phyloP scores from a whole-genome alignment of 2,113 vertebrate genomes.

The Carollia perspicillata region DNA sequence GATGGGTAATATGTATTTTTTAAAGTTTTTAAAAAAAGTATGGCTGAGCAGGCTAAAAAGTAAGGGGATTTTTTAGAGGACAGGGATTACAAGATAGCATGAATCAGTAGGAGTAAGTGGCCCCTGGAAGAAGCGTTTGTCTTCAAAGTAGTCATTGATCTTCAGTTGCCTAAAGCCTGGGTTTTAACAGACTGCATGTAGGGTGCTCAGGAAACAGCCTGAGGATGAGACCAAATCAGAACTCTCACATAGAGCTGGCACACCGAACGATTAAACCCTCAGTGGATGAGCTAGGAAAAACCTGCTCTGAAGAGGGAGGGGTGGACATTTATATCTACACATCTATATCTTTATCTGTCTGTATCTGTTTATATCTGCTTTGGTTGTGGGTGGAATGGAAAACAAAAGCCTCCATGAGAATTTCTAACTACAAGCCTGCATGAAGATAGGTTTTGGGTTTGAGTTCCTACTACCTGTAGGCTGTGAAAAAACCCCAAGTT shows the following conservation, averaged over 20 bases:
- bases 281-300: background rate
- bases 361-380: background rate
- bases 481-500: background rate
- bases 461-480: background rate
- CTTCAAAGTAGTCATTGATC: background rate
- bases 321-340: background rate
- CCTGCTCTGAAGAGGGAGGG: background rate
- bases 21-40: constrained; percentile 23
- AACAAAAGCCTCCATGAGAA: background rate
- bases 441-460: background rate
- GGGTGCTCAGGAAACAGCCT: background rate
- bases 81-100: background rate
- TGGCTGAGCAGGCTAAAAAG: background rate
- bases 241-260: background rate
- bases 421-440: background rate
- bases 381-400: background rate
- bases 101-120: background rate
- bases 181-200: background rate
- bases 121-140: background rate
- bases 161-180: background rate
- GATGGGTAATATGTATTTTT: background rate
- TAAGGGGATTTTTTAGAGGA: background rate
- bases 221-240: background rate
- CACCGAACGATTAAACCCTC: background rate
- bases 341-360: background rate